A percentile compares a stretch with the other conserved stretches of the same genome.
These are phyloP conservation scores for Cheirogaleus medius DNA, from an alignment of 2,113 vertebrate genomes.

Conservation along the genomic window DNA sequence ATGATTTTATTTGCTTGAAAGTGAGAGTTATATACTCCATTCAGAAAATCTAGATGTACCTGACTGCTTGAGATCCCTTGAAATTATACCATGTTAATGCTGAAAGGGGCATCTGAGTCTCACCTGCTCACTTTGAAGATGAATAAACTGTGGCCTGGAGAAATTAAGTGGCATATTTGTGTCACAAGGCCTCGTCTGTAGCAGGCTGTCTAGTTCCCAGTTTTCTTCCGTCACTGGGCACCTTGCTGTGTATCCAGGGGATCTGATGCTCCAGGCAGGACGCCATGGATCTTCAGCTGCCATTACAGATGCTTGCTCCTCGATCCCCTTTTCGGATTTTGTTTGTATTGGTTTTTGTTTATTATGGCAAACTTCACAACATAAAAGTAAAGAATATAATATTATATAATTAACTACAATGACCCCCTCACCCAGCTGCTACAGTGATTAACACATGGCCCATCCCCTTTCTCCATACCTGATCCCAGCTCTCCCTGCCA, in stretches of 20 bases:
- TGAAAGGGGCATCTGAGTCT: not conserved
- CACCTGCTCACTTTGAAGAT: not conserved
- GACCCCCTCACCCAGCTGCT: not conserved
- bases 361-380: not conserved
- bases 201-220: not conserved
- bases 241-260: not conserved
- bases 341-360: not conserved
- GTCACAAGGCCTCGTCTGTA: not conserved
- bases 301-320: not conserved
- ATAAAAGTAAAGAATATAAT: not conserved
- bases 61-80: not conserved
- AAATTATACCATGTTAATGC: not conserved
- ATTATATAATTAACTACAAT: not conserved
- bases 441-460: not conserved
- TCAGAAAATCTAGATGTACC: not conserved
- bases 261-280: not conserved
- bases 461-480: not conserved
- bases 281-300: not conserved
- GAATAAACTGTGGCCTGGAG: not conserved
- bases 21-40: not conserved
- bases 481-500: not conserved
- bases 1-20: not conserved
- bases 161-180: not conserved
- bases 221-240: rapidly evolving
- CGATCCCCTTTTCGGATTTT: not conserved